These are phyloP conservation scores for Melanophora roralis DNA, from an alignment of 2,888 invertebrate species.

Conservation along the genomic window DNA sequence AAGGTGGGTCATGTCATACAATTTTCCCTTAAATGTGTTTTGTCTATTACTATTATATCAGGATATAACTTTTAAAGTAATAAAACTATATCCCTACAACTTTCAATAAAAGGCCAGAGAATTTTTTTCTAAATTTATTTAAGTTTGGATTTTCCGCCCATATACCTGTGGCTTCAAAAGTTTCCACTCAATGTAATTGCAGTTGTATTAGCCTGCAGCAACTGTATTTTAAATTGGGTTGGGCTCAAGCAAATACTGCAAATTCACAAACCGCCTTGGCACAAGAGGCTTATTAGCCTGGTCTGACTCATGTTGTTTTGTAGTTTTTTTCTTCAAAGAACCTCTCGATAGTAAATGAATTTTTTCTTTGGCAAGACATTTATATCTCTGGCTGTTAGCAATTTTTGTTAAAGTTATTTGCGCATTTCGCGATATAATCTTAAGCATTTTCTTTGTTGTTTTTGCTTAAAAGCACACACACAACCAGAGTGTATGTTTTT, in stretches of 20 bases:
- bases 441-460: background rate
- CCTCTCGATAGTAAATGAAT: slow-evolving; percentile 1
- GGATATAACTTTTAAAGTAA: too few species aligned
- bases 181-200: slow-evolving; percentile 6
- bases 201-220: slow-evolving; percentile 20
- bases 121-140: too few species aligned
- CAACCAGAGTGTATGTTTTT: too few species aligned
- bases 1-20: too few species aligned
- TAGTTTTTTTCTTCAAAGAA: background rate
- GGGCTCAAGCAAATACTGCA: slow-evolving; percentile 19
- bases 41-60: too few species aligned
- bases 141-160: background rate
- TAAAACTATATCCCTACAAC: too few species aligned
- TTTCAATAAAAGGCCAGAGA: too few species aligned
- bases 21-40: too few species aligned
- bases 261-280: background rate
- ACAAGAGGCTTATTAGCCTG: slow-evolving; percentile 13
- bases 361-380: slow-evolving; percentile 18
- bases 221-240: slow-evolving; percentile 35
- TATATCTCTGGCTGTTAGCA: slow-evolving; percentile 1
- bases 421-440: slow-evolving; percentile 52
- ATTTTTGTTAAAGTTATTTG: slow-evolving; percentile 51
- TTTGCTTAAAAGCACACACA: slow-evolving; percentile 24
- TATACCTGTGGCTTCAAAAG: background rate
- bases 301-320: slow-evolving; percentile 38